Evolutionary conservation across 2,888 invertebrate genomes (phyloP), one percentile per base, ranked within the genome.

Genomic region (Ophion costatus): DNA sequence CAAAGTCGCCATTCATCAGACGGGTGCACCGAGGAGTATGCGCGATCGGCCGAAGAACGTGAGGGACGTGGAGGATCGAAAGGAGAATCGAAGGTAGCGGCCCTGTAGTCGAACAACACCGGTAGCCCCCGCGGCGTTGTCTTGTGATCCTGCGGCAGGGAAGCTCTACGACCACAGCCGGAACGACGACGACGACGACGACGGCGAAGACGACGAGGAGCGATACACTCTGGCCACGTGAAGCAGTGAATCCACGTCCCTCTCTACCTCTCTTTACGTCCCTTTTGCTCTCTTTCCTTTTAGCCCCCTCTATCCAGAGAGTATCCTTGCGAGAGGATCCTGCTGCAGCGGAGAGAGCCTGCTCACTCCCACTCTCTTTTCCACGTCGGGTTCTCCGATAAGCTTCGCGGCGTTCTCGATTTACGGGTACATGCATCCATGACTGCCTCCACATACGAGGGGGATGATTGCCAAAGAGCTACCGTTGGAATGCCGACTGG

Each of bases 81-180:
- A 61, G 11, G 82, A 75, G 76, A 80, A 79, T 82, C 82, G 82
- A 69, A 84, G 82, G 80, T 67, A 70, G 82, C 85, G 90, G 89
- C 89, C 91, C 90, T 90, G 90, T 86, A 88, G 84, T 87, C 88
- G 89, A 87, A 90, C 90, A 93, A 93, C 91, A 92, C 93, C 92
- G 89, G 93, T 93, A 93, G 92, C 91, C 92, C 90, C 89, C 86
- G 91, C 91, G 91, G 90, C 90, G 89, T 90, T 89, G 90, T 90
- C 91, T 91, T 91, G 88, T 89, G 89, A 90, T 91, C 90, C 89
- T 88, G 87, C 80, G 70, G 64, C 80, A 80, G 81, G 78, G 78
- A 82, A 66, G 61, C 80, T 79, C 79, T 78, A 75, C 70, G 74
- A 64, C 71, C 79, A 73, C 71, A 79, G 63, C 71, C 71, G 38